Evolutionary conservation across 2,113 vertebrate species (phyloP).

Genomic region (Antechinus flavipes): DNA sequence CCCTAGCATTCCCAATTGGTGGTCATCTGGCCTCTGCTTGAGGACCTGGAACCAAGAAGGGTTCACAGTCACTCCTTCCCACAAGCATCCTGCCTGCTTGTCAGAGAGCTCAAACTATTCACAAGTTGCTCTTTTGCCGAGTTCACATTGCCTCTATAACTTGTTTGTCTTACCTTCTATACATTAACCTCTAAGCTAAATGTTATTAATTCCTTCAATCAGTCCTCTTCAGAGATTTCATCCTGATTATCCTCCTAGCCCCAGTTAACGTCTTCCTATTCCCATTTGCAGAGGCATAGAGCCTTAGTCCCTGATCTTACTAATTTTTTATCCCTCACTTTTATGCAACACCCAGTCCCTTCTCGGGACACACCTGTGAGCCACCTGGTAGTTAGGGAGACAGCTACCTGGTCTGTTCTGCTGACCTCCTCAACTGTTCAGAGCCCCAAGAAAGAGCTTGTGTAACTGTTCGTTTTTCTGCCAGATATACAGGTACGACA

Average conservation of each 20-base stretch:
- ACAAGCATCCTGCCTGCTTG: no score
- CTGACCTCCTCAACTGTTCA: neutral
- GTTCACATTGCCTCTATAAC: no score
- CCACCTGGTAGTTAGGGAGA: neutral
- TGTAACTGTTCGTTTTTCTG: constrained; percentile 3
- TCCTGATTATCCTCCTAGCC: neutral
- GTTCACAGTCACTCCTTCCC: neutral
- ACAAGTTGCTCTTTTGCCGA: neutral
- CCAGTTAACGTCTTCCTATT: neutral
- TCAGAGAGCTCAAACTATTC: neutral
- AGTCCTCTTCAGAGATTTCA: neutral
- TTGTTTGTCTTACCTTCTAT: no score
- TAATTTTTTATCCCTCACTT: neutral
- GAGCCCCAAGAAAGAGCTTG: neutral
- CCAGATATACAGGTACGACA: constrained; percentile 93
- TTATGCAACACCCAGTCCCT: neutral
- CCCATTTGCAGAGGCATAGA: neutral
- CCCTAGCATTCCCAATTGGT: neutral
- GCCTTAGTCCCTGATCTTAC: neutral
- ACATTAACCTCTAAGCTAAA: neutral
- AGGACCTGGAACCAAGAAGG: neutral
- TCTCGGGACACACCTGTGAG: neutral
- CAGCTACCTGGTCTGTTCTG: neutral
- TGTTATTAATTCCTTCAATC: neutral
- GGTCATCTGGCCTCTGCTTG: neutral